Conservation (phyloP, 2,797 vertebrate genomes). For the Lindbergichthys nudifrons region DNA sequence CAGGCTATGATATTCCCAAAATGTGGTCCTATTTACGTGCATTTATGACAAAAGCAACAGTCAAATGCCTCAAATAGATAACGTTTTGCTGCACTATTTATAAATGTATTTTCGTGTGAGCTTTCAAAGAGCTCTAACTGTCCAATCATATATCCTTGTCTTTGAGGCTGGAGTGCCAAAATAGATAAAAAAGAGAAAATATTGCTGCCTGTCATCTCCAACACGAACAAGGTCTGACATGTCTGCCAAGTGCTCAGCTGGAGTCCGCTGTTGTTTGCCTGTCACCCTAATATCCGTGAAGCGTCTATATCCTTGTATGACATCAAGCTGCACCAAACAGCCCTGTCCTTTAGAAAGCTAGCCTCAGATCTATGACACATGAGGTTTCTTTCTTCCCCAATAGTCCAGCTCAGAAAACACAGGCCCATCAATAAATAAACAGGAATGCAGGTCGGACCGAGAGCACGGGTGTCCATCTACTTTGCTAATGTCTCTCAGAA, state of each 20-base stretch:
- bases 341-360: conserved; percentile 33
- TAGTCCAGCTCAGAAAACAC: conserved; percentile 65
- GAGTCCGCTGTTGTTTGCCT: conserved; percentile 30
- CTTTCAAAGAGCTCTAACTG: not conserved
- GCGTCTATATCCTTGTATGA: conserved; percentile 30
- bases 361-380: conserved; percentile 53
- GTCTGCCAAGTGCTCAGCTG: conserved; percentile 31
- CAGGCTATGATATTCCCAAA: not conserved
- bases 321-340: conserved; percentile 37
- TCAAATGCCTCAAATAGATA: not conserved
- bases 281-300: conserved; percentile 35
- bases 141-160: not conserved
- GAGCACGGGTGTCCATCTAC: conserved; percentile 61
- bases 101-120: not conserved
- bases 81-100: not conserved
- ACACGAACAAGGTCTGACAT: conserved; percentile 10
- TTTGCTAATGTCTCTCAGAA: conserved; percentile 47
- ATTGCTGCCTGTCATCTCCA: not conserved
- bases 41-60: not conserved
- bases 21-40: not conserved
- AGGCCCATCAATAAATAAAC: conserved; percentile 77
- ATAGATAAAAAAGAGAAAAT: conserved; percentile 3
- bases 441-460: conserved; percentile 64
- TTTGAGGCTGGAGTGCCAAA: not conserved
- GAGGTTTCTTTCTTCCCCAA: conserved; percentile 35